Base-by-base conservation (phyloP, 2,113 vertebrate species). In the Macquaria ambigua region DNA sequence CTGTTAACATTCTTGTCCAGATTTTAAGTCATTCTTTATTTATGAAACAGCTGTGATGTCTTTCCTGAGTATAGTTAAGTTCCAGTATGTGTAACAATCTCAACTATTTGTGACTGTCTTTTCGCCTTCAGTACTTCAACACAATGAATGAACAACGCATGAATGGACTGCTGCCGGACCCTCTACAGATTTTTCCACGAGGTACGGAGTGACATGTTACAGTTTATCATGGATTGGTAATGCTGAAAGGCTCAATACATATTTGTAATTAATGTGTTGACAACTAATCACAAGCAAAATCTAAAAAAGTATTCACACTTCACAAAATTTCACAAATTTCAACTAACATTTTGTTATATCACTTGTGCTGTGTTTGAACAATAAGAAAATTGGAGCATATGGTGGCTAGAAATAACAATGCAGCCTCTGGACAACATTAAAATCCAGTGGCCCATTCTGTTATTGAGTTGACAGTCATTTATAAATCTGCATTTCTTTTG, bases 121-220 rank as follows among this genome's bases (percentile, higher is more conserved):
- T 59, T 95, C 8, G 76, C 78, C 90, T 96, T 89, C 92, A 99
- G 98, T 99, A 99, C 95, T 98, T 95, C 94, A 98, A 97, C 93
- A 99, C 97, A 84, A 96, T 99, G 94, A 97, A 97, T 94, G 98
- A 99, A 84, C 97, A 99, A 91, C 97, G 98, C 83, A 96, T 98
- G 93, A 98, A 98, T 91, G 97, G 98, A 90, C 96, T 97, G 82
- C 85, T 98, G 93, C 97, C 97, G 70, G 98, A 99, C 90, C 98
- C 98, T 80, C 96, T 99, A 3, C 98, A 99, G 96, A 99, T 99
- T 93, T 99, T 98, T 96, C 98, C 98, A 86, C 92, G 95, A 95
- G 95, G 95, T 96, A 95, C 46, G 23, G 18, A 66, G 50, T 89
- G 70, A 86, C 64, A 53, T 34, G 28, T 83, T 56, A 39, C 23